Base-by-base conservation (phyloP, 2,113 vertebrate species). In the Porphyrio hochstetteri region DNA sequence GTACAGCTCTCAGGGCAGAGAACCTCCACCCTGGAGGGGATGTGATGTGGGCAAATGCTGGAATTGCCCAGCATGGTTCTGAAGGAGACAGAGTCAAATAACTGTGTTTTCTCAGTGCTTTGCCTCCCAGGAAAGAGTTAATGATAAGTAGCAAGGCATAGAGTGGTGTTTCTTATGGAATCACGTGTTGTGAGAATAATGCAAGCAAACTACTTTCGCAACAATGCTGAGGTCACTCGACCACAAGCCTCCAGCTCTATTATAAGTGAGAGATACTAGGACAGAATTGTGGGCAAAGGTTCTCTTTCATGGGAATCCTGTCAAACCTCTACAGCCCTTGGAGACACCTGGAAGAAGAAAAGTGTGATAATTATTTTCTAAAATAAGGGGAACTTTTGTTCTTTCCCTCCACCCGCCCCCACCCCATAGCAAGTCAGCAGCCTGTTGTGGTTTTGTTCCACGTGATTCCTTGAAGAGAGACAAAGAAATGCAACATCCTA, bases 381-480 rank as follows among this genome's bases (percentile, higher is more conserved):
- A 92, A 91, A 95, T 85, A 90, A 96, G 91, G 65, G 61, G 19
- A 63, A n/a, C 57, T 95, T 92, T 81, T 82, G 59, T 85, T 89
- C 78, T 77, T 67, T 50, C 59, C 69, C 63, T 78, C 42, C 65
- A 53, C 33, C 69, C 21, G 0, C 88, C 87, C 59, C 78, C 71
- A 59, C 71, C n/a, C 64, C 71, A 11, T 21, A 65, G 69, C 93
- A 89, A 94, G 86, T 93, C 95, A 96, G 86, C 94, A 94, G 96
- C 92, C 70, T 81, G 77, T 86, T 96, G 97, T 96, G 96, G 97
- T 94, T 97, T 97, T 93, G 87, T 27, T 90, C 95, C 96, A 96
- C 80, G 52, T 97, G 97, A 96, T 93, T 95, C 94, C 80, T 96
- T 59, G 55, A 96, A 97, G 87, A 92, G 82, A 96, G 76, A 94